These are phyloP conservation scores for Ophion slaviceki DNA, from an alignment of 2,888 invertebrate species.

Conservation along the genomic window DNA sequence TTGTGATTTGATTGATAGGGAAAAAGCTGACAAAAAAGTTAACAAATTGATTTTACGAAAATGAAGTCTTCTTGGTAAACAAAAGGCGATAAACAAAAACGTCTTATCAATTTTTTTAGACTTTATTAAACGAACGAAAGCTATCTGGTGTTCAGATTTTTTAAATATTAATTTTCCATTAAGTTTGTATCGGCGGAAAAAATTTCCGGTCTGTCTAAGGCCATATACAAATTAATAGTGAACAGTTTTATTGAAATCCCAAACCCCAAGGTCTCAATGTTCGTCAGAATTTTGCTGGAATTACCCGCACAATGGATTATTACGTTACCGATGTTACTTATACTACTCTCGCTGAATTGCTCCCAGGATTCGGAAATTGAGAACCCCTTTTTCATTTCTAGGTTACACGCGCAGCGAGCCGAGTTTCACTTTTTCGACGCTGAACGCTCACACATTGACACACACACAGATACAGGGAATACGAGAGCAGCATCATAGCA, in stretches of 20 bases:
- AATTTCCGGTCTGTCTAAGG: background rate
- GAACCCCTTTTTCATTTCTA: constrained; percentile 82
- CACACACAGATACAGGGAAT: constrained; percentile 20
- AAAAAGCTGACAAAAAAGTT: no score
- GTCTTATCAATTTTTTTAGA: no score
- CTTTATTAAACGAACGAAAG: no score
- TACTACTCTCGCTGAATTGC: constrained; percentile 15
- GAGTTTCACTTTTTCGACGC: constrained; percentile 84
- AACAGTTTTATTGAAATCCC: background rate
- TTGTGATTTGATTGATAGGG: no score
- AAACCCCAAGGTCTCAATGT: background rate
- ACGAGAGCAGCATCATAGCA: constrained; percentile 51
- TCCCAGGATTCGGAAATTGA: constrained; percentile 75
- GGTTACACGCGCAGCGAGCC: constrained; percentile 83
- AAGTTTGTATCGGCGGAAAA: background rate
- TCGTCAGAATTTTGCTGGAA: constrained; percentile 8
- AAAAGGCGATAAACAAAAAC: no score
- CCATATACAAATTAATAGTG: background rate
- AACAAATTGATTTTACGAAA: no score
- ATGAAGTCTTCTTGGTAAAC: no score
- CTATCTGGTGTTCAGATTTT: background rate
- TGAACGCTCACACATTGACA: constrained; percentile 67
- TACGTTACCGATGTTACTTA: constrained; percentile 39
- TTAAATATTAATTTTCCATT: no score
- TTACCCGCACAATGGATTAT: constrained; percentile 40